Base-by-base conservation (phyloP, 2,888 invertebrate genomes). In the Drosophila robusta region DNA sequence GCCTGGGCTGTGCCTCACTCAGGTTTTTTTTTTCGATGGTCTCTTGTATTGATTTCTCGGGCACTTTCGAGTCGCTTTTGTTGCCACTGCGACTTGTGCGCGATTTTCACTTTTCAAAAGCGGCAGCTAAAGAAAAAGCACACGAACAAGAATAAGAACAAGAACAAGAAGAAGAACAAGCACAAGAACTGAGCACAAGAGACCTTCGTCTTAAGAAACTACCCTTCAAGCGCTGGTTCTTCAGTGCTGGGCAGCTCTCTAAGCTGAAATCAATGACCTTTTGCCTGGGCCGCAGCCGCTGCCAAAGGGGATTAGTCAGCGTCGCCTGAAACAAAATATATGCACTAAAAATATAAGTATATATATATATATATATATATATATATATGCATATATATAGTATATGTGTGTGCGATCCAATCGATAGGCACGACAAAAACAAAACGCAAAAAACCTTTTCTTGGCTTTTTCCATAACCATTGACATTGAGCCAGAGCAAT, bases 231-330 rank as follows among this genome's bases (percentile, higher is more conserved):
- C 54, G 58, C 50, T 62, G 36, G 55, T 66, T 77, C 64, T 52
- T 51, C 12, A 52, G 55, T 26, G 32, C 54, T 45, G 55, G 73
- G 66, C 71, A 66, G 67, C 51, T 63, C 75, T 70, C 84, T 87
- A 89, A 89, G 89, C 86, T 87, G 87, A 89, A 89, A 89, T 87
- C 89, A 89, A 89, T 89, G 89, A 89, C 89, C 90, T 89, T 81
- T 89, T 86, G 83, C 63, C 39, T 70, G 65, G 71, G 80, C 72
- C 70, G 36, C 47, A 34, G 16, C 22, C 38, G 36, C 36, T 63
- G 46, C 54, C 63, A 70, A 68, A 76, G 75, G 79, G 81, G 81
- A 84, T 83, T 81, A 87, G 75, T 84, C 67, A 63, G 66, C 68
- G 70, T 58, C 42, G 72, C 54, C 42, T 67, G 69, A 81, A 78